Conservation (phyloP, 30 jellyfish, hydroid and myxozoan species). For the Calvadosia cruxmelitensis region DNA sequence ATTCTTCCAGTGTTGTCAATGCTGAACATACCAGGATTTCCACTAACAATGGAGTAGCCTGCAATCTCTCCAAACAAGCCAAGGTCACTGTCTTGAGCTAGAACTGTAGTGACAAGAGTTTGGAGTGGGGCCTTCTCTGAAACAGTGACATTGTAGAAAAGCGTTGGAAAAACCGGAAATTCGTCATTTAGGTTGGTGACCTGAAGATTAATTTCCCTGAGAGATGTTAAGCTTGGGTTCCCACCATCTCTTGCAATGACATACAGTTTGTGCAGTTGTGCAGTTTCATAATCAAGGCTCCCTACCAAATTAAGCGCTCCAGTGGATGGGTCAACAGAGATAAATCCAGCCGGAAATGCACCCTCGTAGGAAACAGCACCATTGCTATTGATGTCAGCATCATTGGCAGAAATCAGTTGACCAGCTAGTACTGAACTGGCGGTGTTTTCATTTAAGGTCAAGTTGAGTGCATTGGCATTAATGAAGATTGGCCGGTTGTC, state of each 20-base stretch:
- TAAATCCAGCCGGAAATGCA: constrained; percentile 57
- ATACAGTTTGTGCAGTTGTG: constrained; percentile 34
- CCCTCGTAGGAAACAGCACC: constrained; percentile 27
- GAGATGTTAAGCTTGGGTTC: constrained; percentile 49
- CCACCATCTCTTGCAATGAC: constrained; percentile 67
- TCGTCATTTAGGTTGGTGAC: constrained; percentile 27
- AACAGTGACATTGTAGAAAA: constrained; percentile 8
- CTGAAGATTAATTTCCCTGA: constrained; percentile 10
- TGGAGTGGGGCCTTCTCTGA: constrained; percentile 28
- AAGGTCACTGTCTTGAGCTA: constrained; percentile 48
- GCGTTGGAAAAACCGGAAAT: constrained; percentile 13
- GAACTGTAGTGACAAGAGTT: constrained; percentile 13
- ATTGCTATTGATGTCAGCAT: constrained; percentile 43
- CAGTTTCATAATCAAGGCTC: constrained; percentile 48
- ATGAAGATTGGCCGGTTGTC: constrained; percentile 68
- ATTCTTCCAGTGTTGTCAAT: constrained; percentile 51
- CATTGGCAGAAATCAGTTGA: constrained; percentile 28
- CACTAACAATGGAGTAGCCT: constrained; percentile 33
- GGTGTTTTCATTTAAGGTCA: constrained; percentile 47
- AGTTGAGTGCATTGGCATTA: constrained; percentile 17
- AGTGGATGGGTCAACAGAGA: constrained; percentile 25
- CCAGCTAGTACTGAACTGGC: neutral
- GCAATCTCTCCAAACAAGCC: constrained; percentile 21
- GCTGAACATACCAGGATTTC: constrained; percentile 38
- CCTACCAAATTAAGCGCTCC: constrained; percentile 38